Evolutionary conservation across 2,888 invertebrate species (phyloP), one percentile per base, ranked within the genome.

Genomic region (Seladonia tumulorum): DNA sequence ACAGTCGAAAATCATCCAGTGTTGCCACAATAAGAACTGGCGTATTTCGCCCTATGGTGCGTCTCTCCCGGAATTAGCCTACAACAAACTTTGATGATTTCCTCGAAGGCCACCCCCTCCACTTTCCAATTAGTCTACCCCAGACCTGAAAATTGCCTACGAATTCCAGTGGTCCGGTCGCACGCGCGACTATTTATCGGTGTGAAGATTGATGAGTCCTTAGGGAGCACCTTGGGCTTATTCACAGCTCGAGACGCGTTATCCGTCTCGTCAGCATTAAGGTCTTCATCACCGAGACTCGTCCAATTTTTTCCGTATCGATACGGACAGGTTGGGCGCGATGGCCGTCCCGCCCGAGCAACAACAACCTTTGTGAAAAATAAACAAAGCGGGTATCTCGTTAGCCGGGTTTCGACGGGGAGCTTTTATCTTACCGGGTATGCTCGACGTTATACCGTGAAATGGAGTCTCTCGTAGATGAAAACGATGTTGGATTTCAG

Each of bases 361-460:
- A 92, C 63, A 93, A 92, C 12, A 57, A 53, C 10, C 53, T 3
- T 2, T 3, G 89, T 92, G 87, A 89, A 93, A 94, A 94, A 94
- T 93, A 94, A 94, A 94, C 93, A 94, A 94, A 92, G 88, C 83
- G n/a, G n/a, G 57, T 86, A 90, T 90, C 94, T 94, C 93, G 93
- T 94, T 94, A 94, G 91, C 87, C 87, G 86, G 90, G 86, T 84
- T 22, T 29, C 63, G 63, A 63, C 10, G 68, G 87, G 87, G 83
- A 81, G 90, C 90, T 91, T 93, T 92, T 91, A 92, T 92, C 91
- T 89, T 83, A 81, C 57, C 89, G 89, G 85, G 92, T 91, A 91
- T 92, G 91, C 89, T 45, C 12, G 92, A 86, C 88, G 90, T 94
- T 93, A 93, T 91, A 94, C 91, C 94, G 94, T 94, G 94, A 94